Evolutionary conservation across 2,797 vertebrate species (phyloP).

Genomic region (Propithecus perrieri): DNA sequence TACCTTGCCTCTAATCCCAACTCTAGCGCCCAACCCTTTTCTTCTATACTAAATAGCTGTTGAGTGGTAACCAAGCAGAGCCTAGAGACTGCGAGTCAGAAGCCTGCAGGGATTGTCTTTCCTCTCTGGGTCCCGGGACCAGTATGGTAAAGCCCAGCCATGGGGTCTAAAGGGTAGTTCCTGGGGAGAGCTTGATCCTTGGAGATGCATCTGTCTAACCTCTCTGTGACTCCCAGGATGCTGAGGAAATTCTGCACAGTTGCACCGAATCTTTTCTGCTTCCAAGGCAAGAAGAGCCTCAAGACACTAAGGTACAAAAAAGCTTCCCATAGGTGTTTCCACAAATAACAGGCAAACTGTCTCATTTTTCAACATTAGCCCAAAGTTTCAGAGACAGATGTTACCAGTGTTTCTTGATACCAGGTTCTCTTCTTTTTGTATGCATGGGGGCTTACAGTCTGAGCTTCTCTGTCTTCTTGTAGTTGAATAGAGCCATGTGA

Average conservation of each 20-base stretch:
- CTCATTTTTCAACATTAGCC: not conserved
- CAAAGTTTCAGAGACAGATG: not conserved
- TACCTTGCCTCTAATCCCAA: not conserved
- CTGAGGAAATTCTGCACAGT: not conserved
- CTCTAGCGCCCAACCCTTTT: not conserved
- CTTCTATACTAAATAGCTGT: not conserved
- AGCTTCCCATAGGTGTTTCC: not conserved
- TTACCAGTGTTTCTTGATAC: not conserved
- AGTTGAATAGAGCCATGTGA: not conserved
- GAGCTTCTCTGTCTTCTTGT: not conserved
- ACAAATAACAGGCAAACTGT: not conserved
- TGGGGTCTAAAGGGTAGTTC: not conserved
- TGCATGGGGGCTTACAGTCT: not conserved
- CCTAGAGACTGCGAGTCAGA: not conserved
- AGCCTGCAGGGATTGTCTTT: not conserved
- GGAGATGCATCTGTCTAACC: not conserved
- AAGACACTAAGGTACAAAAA: not conserved
- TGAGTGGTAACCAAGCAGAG: not conserved
- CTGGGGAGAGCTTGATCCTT: not conserved
- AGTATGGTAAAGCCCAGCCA: not conserved
- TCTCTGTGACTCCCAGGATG: not conserved
- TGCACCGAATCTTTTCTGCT: not conserved
- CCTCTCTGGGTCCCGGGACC: not conserved
- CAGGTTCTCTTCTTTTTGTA: not conserved
- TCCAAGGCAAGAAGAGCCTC: not conserved